Base-by-base conservation (phyloP, 2,113 vertebrate species). In the Amia ocellicauda region DNA sequence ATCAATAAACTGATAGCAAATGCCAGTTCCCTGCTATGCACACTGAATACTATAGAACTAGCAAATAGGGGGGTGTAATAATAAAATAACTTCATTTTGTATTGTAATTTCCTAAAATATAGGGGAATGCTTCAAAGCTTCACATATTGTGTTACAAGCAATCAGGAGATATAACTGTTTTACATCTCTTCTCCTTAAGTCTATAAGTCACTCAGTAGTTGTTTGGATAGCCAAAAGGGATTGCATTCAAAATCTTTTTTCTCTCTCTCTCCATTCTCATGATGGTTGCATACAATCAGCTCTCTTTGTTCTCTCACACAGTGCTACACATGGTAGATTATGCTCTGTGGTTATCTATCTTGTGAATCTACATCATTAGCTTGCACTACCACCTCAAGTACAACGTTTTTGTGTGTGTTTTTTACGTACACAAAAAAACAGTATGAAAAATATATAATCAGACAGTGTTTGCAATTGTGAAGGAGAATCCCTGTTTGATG, bases 151-250 rank as follows among this genome's bases (percentile, higher is more conserved):
- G 56, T 65, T 36, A 62, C 2, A 19, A 13, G 58, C 14, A 40
- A 61, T 58, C 5, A 26, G 20, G 22, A 16, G 51, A 19, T 22
- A 26, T 26, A 3, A 9, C n/a, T 60, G 49, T 24, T 60, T n/a
- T n/a, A 14, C 36, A 66, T n/a, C 56, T 29, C 28, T 17, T 64
- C n/a, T 56, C 50, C 50, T 69, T 68, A 73, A 56, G 74, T 76
- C 58, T 43, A 54, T 40, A 52, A 43, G 26, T 56, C 56, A 57
- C 62, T 27, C 60, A 8, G 1, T 8, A 74, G 62, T 74, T 74
- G 73, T 75, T 54, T 26, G 72, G 71, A 67, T 64, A 23, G 73
- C 65, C 60, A 73, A 66, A 54, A 66, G 61, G 36, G 51, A 56
- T 49, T 70, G 42, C 26, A 28, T 49, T 52, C 70, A 65, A 74